Percentiles rank a stretch among this genome's conserved stretches.
Evolutionary conservation across 2,113 vertebrate species (phyloP).

Genomic region (Ahaetulla prasina): DNA sequence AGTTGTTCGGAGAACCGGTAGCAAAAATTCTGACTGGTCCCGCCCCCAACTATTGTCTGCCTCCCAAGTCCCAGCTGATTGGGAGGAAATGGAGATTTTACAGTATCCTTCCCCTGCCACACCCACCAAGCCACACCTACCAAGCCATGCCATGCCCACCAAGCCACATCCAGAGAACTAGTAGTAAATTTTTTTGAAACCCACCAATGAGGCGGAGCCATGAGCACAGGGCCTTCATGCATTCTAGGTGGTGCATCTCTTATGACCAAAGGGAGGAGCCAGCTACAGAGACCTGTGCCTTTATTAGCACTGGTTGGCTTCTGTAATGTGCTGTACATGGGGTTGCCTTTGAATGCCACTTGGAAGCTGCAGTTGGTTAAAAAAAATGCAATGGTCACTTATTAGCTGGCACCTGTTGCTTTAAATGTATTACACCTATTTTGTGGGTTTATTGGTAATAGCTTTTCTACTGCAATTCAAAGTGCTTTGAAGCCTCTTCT

Average conservation of each 20-base stretch:
- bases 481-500: background rate
- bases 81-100: too few relatives aligned
- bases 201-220: background rate
- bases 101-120: too few relatives aligned
- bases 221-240: background rate
- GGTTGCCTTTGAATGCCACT: background rate
- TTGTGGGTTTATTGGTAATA: conserved; percentile 2
- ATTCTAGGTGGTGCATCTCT: background rate
- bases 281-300: background rate
- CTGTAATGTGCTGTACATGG: background rate
- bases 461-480: background rate
- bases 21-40: too few relatives aligned
- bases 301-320: background rate
- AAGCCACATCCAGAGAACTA: too few relatives aligned
- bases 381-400: background rate
- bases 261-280: background rate
- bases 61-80: too few relatives aligned
- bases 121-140: too few relatives aligned
- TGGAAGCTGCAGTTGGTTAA: background rate
- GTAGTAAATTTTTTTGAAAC: too few relatives aligned
- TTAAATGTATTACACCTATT: background rate
- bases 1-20: too few relatives aligned
- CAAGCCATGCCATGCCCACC: too few relatives aligned
- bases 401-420: background rate
- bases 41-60: too few relatives aligned